Conservation (phyloP, 2,113 vertebrate species). For the Cephalopholis sonnerati region DNA sequence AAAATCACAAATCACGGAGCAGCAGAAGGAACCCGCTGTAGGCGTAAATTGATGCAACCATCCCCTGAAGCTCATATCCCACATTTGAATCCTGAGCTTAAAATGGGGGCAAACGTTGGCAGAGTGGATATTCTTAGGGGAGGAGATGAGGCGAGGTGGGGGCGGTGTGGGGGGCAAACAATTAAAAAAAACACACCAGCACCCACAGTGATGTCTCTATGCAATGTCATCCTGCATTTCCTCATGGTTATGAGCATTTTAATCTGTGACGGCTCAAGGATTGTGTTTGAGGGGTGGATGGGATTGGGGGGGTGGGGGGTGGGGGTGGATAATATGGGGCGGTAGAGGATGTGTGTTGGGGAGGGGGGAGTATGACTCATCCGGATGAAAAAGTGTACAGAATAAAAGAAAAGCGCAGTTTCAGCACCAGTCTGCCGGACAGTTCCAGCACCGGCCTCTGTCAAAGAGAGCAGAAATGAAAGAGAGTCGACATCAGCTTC, state of each 20-base stretch:
- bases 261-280: constrained; percentile 68
- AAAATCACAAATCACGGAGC: constrained; percentile 4
- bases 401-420: constrained; percentile 55
- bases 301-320: neutral
- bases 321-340: neutral
- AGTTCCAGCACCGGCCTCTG: constrained; percentile 33
- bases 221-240: constrained; percentile 59
- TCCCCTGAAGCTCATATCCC: neutral
- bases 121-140: neutral
- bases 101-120: constrained; percentile 9
- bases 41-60: constrained; percentile 10
- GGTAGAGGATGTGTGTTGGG: constrained; percentile 19
- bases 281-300: constrained; percentile 30
- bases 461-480: constrained; percentile 3
- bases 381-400: constrained; percentile 26
- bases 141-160: neutral
- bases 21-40: neutral
- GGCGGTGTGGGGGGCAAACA: neutral
- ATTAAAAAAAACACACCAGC: constrained; percentile 6
- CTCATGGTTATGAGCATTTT: constrained; percentile 65
- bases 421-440: constrained; percentile 66
- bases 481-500: neutral
- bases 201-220: constrained; percentile 52
- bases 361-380: constrained; percentile 69
- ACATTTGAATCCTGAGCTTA: neutral